Percentiles rank a stretch among this genome's conserved stretches.
These are phyloP conservation scores for Phoebastria nigripes DNA, from an alignment of 2,797 vertebrate species.

Conservation along the genomic window DNA sequence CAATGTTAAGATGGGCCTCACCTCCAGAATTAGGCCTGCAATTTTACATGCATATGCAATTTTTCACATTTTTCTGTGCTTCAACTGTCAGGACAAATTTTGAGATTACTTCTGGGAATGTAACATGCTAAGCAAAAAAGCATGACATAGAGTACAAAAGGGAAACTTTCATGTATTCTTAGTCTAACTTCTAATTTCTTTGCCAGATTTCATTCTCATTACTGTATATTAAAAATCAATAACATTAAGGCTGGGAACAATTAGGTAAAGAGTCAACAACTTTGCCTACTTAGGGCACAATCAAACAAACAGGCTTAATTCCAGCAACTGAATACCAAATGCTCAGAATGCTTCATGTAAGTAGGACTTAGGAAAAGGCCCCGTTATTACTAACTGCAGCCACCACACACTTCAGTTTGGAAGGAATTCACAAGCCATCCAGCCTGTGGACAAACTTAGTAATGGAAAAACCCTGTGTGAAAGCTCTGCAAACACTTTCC, in stretches of 20 bases:
- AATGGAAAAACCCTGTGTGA: not conserved
- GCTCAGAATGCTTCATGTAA: not conserved
- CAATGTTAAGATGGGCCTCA: not conserved
- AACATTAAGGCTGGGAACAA: not conserved
- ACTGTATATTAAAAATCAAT: not conserved
- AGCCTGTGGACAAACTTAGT: not conserved
- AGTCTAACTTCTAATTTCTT: not conserved
- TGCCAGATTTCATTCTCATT: not conserved
- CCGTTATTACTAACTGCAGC: not conserved
- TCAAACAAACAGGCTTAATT: not conserved
- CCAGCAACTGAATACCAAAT: not conserved
- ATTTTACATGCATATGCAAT: not conserved
- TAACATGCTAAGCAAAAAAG: not conserved
- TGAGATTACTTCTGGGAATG: not conserved
- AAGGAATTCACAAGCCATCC: not conserved
- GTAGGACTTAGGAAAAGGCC: not conserved
- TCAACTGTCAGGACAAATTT: not conserved
- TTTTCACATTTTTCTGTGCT: not conserved
- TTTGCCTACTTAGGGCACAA: not conserved
- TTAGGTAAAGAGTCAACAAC: not conserved
- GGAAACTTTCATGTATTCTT: not conserved
- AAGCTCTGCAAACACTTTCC: not conserved
- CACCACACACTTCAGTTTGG: not conserved
- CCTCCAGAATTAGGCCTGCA: not conserved
- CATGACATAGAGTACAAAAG: not conserved